Evolutionary conservation across 2,888 invertebrate genomes (phyloP), one percentile per base, ranked within the genome.

Genomic region (Bursaphelenchus okinawaensis): DNA sequence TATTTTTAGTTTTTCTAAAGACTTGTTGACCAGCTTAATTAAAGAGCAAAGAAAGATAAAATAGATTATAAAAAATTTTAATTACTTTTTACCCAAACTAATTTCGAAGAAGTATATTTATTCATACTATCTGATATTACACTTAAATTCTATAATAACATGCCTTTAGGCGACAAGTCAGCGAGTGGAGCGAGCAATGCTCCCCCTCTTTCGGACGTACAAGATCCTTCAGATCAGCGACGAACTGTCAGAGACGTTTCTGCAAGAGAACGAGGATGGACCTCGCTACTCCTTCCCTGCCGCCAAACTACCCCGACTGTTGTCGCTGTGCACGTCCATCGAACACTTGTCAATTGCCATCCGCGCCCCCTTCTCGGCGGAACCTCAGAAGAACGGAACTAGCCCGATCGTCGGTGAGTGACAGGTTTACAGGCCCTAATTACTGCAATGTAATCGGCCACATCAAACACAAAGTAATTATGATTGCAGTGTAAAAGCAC

Each of bases 271-370:
- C 22, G 9, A 58, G 7, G 27, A 51, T 16, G 68, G 69, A 9
- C 62, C 62, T n/a, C 24, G 62, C 6, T 29, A 63, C 51, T n/a
- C 12, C 24, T 67, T 67, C 50, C 20, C 28, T 22, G 29, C 55
- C 4, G 23, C 22, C 52, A 28, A 62, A 22, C 20, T 67, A 26
- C 62, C 54, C 9, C 20, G 55, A 22, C 65, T 67, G 19, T 26
- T 67, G 12, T 56, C 69, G 22, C 51, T 69, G 27, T 67, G 68
- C 69, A 50, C 69, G 24, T 62, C 69, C 28, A 60, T 67, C 24
- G 55, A 58, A 20, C 27, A 28, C 12, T 56, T 67, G 9, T 27
- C 69, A n/a, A 55, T 67, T 16, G 68, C 68, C n/a, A 62, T 67
- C 29, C 58, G 58, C 19, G 55, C 59, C 26, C 67, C 67, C 9